Percentiles rank a stretch among this genome's conserved stretches.
These are phyloP conservation scores for Erythrocercus mccallii DNA, from an alignment of 2,113 vertebrate species.

Conservation along the genomic window DNA sequence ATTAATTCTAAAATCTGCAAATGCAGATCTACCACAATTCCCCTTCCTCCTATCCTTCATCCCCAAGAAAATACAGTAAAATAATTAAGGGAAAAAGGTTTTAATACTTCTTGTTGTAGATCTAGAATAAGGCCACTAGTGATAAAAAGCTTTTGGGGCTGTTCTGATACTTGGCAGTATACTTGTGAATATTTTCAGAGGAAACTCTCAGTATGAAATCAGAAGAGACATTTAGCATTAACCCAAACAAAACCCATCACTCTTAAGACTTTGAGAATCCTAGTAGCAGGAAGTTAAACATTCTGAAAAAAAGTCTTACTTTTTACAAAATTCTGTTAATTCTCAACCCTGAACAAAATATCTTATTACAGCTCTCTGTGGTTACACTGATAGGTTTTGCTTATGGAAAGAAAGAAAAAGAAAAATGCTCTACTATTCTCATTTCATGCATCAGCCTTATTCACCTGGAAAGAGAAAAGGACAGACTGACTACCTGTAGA, in stretches of 20 bases:
- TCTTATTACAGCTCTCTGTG: background rate
- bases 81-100: background rate
- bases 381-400: background rate
- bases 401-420: background rate
- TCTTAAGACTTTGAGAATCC: background rate
- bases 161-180: background rate
- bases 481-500: conserved; percentile 82
- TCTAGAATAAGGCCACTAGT: background rate
- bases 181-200: background rate
- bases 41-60: background rate
- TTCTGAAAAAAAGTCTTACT: background rate
- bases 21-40: background rate
- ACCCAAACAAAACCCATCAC: background rate
- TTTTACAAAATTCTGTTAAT: background rate
- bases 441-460: conserved; percentile 25
- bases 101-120: background rate
- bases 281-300: background rate
- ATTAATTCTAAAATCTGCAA: background rate
- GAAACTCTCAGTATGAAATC: background rate
- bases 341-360: background rate
- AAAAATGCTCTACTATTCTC: background rate
- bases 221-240: background rate
- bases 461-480: conserved; percentile 51
- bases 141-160: background rate
- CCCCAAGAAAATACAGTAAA: background rate